A percentile compares a stretch with the other conserved stretches of the same genome.
Evolutionary conservation across 2,113 vertebrate species (phyloP).

Genomic region (Todiramphus chloris): DNA sequence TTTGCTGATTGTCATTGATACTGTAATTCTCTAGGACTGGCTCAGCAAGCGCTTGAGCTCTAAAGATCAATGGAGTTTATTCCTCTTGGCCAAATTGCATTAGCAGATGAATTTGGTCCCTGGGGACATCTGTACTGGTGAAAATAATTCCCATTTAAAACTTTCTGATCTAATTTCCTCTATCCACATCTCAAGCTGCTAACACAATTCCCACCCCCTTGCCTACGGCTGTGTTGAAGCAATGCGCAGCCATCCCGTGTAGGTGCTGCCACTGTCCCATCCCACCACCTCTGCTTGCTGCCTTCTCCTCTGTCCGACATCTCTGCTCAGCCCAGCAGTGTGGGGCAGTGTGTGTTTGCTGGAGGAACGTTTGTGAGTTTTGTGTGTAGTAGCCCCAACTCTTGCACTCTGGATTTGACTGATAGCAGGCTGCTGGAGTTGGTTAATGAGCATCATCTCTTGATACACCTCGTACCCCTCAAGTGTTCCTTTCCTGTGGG

Average conservation of each 20-base stretch:
- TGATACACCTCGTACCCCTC: background rate
- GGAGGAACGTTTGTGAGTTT: background rate
- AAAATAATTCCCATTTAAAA: conserved; percentile 16
- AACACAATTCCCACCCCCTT: background rate
- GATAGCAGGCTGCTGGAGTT: background rate
- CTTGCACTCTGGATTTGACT: background rate
- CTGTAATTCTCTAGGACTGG: background rate
- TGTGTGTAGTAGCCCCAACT: background rate
- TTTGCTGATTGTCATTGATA: background rate
- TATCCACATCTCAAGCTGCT: background rate
- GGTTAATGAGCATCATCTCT: background rate
- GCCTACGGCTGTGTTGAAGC: background rate
- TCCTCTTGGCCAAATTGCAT: conserved; percentile 3
- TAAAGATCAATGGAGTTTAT: conserved; percentile 1
- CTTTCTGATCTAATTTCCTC: background rate
- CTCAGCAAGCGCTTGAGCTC: background rate
- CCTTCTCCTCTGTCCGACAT: background rate
- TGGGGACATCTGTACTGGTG: background rate
- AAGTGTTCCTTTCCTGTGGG: background rate
- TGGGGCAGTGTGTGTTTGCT: background rate
- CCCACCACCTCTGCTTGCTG: background rate
- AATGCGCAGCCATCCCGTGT: background rate
- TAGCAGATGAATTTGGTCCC: background rate
- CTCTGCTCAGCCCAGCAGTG: no score
- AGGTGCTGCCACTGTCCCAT: background rate